These are phyloP conservation scores for Brachionus manjavacas DNA, from an alignment of 1,140 invertebrate species.

Conservation along the genomic window DNA sequence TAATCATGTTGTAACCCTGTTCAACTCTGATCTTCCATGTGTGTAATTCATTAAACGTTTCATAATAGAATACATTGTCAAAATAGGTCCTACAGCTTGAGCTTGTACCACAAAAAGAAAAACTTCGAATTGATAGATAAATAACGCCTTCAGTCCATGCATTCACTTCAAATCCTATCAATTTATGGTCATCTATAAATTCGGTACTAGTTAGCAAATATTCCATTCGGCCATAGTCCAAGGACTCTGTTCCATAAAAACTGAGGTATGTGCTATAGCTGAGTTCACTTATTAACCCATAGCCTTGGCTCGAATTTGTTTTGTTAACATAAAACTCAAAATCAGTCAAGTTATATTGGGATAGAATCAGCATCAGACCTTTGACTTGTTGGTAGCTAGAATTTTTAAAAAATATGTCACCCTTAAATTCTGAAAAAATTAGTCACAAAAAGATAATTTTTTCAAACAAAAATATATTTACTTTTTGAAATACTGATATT, in stretches of 20 bases:
- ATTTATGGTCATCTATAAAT: background rate
- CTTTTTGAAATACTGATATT: background rate
- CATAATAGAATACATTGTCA: background rate
- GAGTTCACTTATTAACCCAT: background rate
- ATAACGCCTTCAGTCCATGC: background rate
- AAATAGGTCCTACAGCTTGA: background rate
- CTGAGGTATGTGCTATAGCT: background rate
- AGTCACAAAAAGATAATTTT: background rate
- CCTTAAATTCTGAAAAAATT: background rate
- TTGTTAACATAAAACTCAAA: background rate
- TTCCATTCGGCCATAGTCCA: background rate
- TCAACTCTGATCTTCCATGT: background rate
- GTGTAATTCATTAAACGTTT: background rate
- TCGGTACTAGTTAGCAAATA: background rate
- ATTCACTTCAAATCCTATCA: slow-evolving; percentile 3
- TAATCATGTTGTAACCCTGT: background rate
- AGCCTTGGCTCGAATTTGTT: background rate
- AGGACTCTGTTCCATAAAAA: background rate
- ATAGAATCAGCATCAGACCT: background rate
- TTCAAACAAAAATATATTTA: background rate
- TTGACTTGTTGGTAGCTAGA: background rate
- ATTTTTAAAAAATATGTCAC: background rate
- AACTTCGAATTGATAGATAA: background rate
- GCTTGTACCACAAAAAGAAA: background rate
- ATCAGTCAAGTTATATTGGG: background rate